These are phyloP conservation scores for Venustaconcha ellipsiformis DNA, from an alignment of 1,140 invertebrate species.

Conservation along the genomic window DNA sequence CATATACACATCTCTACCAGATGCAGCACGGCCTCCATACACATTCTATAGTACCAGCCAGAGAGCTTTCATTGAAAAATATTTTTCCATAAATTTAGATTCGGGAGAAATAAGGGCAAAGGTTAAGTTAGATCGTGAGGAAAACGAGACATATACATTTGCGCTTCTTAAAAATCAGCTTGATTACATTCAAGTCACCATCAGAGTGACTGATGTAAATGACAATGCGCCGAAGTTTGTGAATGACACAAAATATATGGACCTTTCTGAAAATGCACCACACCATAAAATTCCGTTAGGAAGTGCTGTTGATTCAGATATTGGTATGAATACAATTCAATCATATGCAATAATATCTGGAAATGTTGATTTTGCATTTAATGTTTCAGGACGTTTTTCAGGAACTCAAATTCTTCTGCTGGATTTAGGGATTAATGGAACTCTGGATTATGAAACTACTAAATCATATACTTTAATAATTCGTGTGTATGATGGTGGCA, in stretches of 20 bases:
- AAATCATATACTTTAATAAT: slow-evolving; percentile 60
- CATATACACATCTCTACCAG: too few relatives aligned
- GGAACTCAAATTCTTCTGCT: slow-evolving; percentile 15
- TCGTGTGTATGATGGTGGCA: slow-evolving; percentile 68
- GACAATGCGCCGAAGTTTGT: slow-evolving; percentile 91
- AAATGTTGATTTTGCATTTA: slow-evolving; percentile 27
- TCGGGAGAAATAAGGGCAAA: slow-evolving; percentile 22
- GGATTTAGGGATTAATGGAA: slow-evolving; percentile 36
- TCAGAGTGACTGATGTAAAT: slow-evolving; percentile 81
- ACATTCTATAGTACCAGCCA: not conserved
- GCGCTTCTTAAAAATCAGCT: slow-evolving; percentile 87
- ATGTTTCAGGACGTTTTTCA: slow-evolving; percentile 12
- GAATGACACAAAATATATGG: slow-evolving; percentile 65
- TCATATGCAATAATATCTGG: slow-evolving; percentile 9
- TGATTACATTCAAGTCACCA: slow-evolving; percentile 41
- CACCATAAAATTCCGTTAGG: slow-evolving; percentile 77
- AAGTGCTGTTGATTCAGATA: slow-evolving; percentile 87
- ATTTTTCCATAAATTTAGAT: slow-evolving; percentile 22
- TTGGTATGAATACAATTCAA: slow-evolving; percentile 33
- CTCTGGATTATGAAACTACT: slow-evolving; percentile 37
- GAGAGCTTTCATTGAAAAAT: slow-evolving; percentile 1
- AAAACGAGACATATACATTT: slow-evolving; percentile 88
- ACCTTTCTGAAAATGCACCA: slow-evolving; percentile 73
- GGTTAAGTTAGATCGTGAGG: slow-evolving; percentile 82
- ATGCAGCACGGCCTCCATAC: slow-evolving; percentile 2